Evolutionary conservation across 2,113 vertebrate genomes (phyloP), one percentile per base, ranked within the genome.

Genomic region (Prunella fulvescens): DNA sequence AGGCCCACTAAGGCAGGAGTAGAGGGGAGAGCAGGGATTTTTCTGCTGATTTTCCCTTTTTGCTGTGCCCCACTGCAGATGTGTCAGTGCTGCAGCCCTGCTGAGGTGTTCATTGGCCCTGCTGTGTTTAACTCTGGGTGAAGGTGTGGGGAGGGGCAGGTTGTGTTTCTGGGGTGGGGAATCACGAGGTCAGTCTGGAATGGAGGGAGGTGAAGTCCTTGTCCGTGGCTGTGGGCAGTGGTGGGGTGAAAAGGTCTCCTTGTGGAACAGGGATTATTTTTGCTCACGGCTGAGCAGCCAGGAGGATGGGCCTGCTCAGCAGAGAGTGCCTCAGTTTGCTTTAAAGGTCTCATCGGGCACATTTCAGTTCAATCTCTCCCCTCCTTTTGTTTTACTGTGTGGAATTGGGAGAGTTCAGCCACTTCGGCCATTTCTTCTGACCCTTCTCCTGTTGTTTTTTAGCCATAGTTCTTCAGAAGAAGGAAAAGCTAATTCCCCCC

Each of bases 11-110:
- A 56, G 26, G 57, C 29, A 7, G 4, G 33, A 53, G 64, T 11
- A 2, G 25, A 66, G 78, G 67, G 65, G 61, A 66, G 54, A 57
- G 37, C 14, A 9, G 48, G 70, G 39, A 4, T 42, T 44, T 79
- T 85, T 50, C 82, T 84, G 33, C 91, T 81, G 81, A 25, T 48
- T 10, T 61, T 66, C 60, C 44, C 69, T 86, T 51, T 86, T 60
- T n/a, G 12, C 78, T 91, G 90, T 67, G 70, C 91, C 84, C 42
- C 84, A 20, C 85, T 96, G 82, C 93, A 92, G 90, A 70, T 93
- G 12, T 13, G 60, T 91, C 81, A 47, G 88, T 81, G 95, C 80
- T 85, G 3, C 11, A 24, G 42, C 88, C 14, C 58, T 57, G 72
- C 67, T 33, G 0, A 42, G 82, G 56, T 11, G 0, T 92, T 23